Evolutionary conservation across 2,797 vertebrate genomes (phyloP), one percentile per base, ranked within the genome.

Genomic region (Allenopithecus nigroviridis): DNA sequence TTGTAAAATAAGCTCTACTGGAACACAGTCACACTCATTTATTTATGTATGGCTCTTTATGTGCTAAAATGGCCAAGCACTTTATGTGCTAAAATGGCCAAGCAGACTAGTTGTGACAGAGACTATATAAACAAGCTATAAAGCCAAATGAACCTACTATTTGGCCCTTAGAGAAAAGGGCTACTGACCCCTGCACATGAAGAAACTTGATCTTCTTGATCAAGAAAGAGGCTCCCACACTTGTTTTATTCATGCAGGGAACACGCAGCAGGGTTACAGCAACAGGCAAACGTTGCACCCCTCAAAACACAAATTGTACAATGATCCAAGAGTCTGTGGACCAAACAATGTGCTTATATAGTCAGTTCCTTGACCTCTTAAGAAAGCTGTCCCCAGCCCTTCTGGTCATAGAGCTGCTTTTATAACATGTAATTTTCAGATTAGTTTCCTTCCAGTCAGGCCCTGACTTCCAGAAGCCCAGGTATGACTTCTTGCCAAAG

Each of bases 401-500:
- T 53, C 33, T 85, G n/a, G 64, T 81, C 53, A 26, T 11, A 36
- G 68, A 93, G 13, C 57, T 59, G 70, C 72, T 84, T 96, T 86
- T 70, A 53, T 90, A 84, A 36, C 22, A 8, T 30, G 30, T 70
- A 70, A 55, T 68, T 95, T 91, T 91, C 84, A 91, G 75, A 84
- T 46, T 33, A 89, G 57, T 88, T 94, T 59, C 96, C 79, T 89
- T 86, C 33, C 41, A 26, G 95, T 80, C 41, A 61, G 89, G 55
- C 26, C 41, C 43, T 53, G 16, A 91, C 74, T 36, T 92, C 78
- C 43, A 84, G 64, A 91, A 91, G 68, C 36, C 53, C 74, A 94
- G 80, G 55, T 76, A 70, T 74, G 17, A 88, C 43, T 92, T 94
- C 84, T 85, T 96, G 64, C 43, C 64, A 61, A 88, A 92, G 24